A percentile compares a stretch with the other conserved stretches of the same genome.
Evolutionary conservation across 2,113 vertebrate species (phyloP).

Genomic region (Siniperca knerii): DNA sequence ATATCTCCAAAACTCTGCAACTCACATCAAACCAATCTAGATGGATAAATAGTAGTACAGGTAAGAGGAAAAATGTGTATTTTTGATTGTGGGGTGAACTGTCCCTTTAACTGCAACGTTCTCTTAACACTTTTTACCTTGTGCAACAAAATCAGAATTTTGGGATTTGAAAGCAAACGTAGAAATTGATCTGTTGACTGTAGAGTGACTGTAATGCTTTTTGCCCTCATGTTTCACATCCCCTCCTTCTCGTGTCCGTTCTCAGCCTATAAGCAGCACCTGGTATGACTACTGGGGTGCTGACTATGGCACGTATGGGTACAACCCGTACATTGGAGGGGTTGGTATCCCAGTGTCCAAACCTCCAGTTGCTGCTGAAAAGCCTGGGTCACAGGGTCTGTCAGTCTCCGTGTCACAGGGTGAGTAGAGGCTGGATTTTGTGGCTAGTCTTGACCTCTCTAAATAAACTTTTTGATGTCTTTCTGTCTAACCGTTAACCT

Average conservation of each 20-base stretch:
- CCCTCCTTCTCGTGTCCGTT: neutral
- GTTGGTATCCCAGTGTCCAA: slow-evolving; percentile 96
- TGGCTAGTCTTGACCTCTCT: neutral
- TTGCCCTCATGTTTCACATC: slow-evolving; percentile 14
- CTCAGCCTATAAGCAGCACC: slow-evolving; percentile 97
- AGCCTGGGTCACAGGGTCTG: slow-evolving; percentile 94
- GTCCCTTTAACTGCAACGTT: no score
- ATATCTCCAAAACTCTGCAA: no score
- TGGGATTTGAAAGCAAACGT: neutral
- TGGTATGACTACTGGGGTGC: slow-evolving; percentile 99
- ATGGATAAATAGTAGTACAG: no score
- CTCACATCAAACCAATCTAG: no score
- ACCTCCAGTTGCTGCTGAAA: slow-evolving; percentile 90
- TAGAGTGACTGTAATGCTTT: slow-evolving; percentile 24
- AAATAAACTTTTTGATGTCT: neutral
- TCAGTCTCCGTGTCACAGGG: slow-evolving; percentile 97
- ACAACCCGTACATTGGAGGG: slow-evolving; percentile 96
- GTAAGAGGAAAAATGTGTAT: no score
- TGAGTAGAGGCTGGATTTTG: slow-evolving; percentile 69
- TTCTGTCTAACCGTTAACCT: neutral
- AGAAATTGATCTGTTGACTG: neutral
- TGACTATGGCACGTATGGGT: slow-evolving; percentile 97
- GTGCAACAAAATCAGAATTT: neutral
- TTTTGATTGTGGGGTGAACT: no score
- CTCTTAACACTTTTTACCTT: neutral